These are phyloP conservation scores for Nycticorax nycticorax DNA, from an alignment of 2,113 vertebrate genomes.

Conservation along the genomic window DNA sequence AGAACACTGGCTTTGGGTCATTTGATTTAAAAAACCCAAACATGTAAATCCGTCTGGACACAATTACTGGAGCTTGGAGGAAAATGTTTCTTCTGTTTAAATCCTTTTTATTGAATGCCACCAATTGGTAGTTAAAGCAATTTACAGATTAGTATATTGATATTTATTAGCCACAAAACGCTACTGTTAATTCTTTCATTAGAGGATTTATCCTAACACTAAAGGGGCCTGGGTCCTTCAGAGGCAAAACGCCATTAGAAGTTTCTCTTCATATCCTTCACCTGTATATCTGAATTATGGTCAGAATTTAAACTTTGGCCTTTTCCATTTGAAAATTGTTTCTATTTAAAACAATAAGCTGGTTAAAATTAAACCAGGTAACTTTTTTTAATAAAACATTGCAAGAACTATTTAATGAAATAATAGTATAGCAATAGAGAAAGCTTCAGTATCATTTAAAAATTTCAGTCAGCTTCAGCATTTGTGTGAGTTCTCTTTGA, in stretches of 20 bases:
- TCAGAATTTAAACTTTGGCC: background rate
- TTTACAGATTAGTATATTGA: background rate
- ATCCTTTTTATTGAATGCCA: background rate
- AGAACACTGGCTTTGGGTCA: background rate
- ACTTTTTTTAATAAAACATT: background rate
- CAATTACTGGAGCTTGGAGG: background rate
- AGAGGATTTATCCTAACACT: background rate
- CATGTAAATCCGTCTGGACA: background rate
- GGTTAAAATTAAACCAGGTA: background rate
- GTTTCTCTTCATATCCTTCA: background rate
- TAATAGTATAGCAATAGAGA: background rate
- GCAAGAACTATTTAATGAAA: background rate
- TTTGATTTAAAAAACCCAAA: background rate
- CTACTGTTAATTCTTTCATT: background rate
- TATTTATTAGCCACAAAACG: background rate
- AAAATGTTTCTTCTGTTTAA: background rate
- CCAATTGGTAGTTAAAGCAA: background rate
- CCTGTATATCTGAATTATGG: background rate
- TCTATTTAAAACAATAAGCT: background rate
- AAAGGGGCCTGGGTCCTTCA: background rate
- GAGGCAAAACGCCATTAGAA: background rate
- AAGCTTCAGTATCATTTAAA: background rate
- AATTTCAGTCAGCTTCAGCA: background rate
- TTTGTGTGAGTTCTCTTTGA: background rate
- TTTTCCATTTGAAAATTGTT: background rate